These are phyloP conservation scores for Thelaira solivaga DNA, from an alignment of 2,888 invertebrate species.

Conservation along the genomic window DNA sequence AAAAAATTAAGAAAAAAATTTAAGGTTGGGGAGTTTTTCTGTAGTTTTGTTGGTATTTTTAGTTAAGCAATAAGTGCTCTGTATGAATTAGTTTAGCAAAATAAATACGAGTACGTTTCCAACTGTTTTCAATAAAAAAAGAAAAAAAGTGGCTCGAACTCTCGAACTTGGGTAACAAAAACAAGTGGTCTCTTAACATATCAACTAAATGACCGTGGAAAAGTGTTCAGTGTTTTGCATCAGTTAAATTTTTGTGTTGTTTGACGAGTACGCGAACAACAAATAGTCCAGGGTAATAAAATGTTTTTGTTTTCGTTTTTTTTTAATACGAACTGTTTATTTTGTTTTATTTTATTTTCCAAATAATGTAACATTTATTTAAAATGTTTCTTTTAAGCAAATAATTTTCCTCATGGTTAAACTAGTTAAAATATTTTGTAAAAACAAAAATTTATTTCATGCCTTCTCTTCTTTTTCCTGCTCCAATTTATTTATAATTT, in stretches of 20 bases:
- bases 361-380: constrained; percentile 53
- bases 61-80: constrained; percentile 42
- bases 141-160: not conserved
- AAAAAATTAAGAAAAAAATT: constrained; percentile 2
- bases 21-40: not conserved
- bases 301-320: not conserved
- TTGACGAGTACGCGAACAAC: constrained; percentile 6
- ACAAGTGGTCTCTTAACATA: constrained; percentile 60
- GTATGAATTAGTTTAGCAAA: constrained; percentile 57
- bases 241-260: constrained; percentile 29
- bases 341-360: too few relatives aligned
- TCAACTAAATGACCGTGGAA: constrained; percentile 56
- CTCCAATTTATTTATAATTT: too few relatives aligned
- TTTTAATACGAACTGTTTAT: constrained; percentile 37
- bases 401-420: constrained; percentile 56
- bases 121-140: constrained; percentile 16
- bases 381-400: constrained; percentile 50
- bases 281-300: constrained; percentile 21
- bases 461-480: not conserved
- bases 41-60: constrained; percentile 15
- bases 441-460: not conserved
- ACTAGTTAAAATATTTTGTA: constrained; percentile 28
- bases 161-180: constrained; percentile 49
- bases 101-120: constrained; percentile 31
- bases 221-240: constrained; percentile 56